phyloP scores from a whole-genome alignment of 2,797 vertebrate genomes.

The Novumbra hubbsi region DNA sequence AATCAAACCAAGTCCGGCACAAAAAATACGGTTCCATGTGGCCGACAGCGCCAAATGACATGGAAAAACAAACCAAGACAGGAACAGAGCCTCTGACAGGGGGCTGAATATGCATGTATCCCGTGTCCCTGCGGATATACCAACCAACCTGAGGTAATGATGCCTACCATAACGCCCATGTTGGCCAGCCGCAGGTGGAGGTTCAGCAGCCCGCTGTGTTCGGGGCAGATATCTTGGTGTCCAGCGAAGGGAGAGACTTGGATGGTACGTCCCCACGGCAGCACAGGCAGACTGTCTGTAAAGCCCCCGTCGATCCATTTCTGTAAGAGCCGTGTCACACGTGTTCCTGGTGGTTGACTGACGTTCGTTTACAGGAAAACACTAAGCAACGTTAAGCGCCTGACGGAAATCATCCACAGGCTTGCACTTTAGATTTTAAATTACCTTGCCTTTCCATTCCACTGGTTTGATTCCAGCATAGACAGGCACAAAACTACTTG shows the following conservation, averaged over 20 bases:
- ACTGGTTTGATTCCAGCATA: slow-evolving; percentile 84
- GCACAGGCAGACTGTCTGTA: slow-evolving; percentile 83
- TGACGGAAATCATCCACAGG: not conserved
- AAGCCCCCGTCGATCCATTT: slow-evolving; percentile 90
- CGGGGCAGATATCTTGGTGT: slow-evolving; percentile 79
- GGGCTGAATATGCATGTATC: not conserved
- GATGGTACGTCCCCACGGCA: slow-evolving; percentile 81
- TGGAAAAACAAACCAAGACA: not conserved
- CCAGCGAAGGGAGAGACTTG: slow-evolving; percentile 88
- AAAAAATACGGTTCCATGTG: not conserved
- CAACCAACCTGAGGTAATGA: not conserved
- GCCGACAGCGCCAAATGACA: not conserved
- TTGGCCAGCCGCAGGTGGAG: slow-evolving; percentile 75
- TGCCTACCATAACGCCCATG: slow-evolving; percentile 81
- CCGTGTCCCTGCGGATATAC: not conserved
- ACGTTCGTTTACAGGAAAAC: not conserved
- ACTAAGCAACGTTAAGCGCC: not conserved
- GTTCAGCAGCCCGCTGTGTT: slow-evolving; percentile 66
- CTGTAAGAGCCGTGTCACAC: slow-evolving; percentile 54
- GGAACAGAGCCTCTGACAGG: not conserved
- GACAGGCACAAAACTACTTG: slow-evolving; percentile 88
- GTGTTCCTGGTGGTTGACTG: not conserved
- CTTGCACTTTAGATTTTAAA: not conserved
- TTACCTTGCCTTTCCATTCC: slow-evolving; percentile 87
- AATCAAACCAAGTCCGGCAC: not conserved